Conservation (phyloP, 2,888 invertebrate species). For the Amphimallon solstitiale region DNA sequence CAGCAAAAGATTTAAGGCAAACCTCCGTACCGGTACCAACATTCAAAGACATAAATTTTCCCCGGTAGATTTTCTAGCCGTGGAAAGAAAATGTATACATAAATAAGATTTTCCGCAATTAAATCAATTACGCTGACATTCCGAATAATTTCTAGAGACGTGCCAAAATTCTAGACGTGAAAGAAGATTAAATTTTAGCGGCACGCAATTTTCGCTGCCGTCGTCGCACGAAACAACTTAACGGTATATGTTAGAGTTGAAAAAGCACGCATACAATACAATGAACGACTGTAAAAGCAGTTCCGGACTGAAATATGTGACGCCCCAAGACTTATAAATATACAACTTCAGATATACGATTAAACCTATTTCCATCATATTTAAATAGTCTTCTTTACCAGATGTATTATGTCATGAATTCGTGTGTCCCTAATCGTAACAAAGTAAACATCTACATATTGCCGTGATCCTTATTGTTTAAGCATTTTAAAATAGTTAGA, state of each 20-base stretch:
- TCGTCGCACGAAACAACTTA: constrained; percentile 22
- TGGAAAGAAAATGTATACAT: constrained; percentile 25
- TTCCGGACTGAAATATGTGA: constrained; percentile 9
- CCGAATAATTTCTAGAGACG: constrained; percentile 39
- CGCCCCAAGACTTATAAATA: background rate
- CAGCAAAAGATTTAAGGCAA: constrained; percentile 18
- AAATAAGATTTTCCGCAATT: constrained; percentile 43
- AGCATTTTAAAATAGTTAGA: too few species aligned
- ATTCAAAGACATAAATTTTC: constrained; percentile 25
- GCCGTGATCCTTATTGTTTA: too few species aligned
- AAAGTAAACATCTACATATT: too few species aligned
- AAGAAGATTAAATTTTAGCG: constrained; percentile 46
- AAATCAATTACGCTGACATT: constrained; percentile 45
- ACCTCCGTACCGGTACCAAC: background rate
- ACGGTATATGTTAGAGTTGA: background rate
- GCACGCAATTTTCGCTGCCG: constrained; percentile 42
- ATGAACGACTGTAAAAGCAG: constrained; percentile 11
- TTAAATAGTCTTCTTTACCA: too few species aligned
- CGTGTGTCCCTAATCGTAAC: too few species aligned
- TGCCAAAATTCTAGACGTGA: constrained; percentile 35
- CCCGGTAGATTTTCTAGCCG: constrained; percentile 16
- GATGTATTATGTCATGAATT: too few species aligned
- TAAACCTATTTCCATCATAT: too few species aligned
- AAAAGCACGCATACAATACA: constrained; percentile 10
- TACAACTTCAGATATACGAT: too few species aligned